Conservation (phyloP, 2,113 vertebrate genomes). For the Trematocara nigrifrons region DNA sequence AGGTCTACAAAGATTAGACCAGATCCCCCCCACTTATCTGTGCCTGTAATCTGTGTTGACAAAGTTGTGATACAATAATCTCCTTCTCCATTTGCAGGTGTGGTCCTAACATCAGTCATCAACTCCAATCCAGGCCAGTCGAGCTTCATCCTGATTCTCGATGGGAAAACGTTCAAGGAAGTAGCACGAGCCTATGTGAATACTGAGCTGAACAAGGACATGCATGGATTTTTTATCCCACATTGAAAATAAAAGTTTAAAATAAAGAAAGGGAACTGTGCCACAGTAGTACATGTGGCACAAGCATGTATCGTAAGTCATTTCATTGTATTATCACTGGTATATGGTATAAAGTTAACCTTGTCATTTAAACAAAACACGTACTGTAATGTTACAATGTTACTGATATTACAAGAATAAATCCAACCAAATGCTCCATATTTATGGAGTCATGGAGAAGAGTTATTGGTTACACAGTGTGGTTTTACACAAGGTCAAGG, state of each 20-base stretch:
- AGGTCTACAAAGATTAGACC: not conserved
- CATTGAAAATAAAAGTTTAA: slow-evolving; percentile 11
- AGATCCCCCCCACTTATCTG: not conserved
- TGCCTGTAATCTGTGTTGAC: not conserved
- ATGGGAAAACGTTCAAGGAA: slow-evolving; percentile 86
- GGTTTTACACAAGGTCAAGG: not conserved
- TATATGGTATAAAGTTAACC: not conserved
- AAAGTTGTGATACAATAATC: not conserved
- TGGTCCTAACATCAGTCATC: slow-evolving; percentile 78
- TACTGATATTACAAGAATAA: not conserved
- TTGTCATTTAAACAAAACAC: not conserved
- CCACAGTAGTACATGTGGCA: not conserved
- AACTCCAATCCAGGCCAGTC: slow-evolving; percentile 67
- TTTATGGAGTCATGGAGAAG: not conserved
- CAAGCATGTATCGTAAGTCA: not conserved
- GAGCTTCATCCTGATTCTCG: slow-evolving; percentile 82
- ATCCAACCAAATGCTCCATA: not conserved
- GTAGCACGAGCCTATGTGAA: slow-evolving; percentile 76
- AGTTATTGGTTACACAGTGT: not conserved
- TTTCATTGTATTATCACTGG: not conserved
- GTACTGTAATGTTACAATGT: not conserved
- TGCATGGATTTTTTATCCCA: slow-evolving; percentile 88
- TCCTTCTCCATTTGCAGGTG: slow-evolving; percentile 64
- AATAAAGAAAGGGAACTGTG: not conserved
- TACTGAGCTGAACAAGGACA: slow-evolving; percentile 75